Evolutionary conservation across 2,797 vertebrate genomes (phyloP).

Genomic region (Oreochromis mossambicus): DNA sequence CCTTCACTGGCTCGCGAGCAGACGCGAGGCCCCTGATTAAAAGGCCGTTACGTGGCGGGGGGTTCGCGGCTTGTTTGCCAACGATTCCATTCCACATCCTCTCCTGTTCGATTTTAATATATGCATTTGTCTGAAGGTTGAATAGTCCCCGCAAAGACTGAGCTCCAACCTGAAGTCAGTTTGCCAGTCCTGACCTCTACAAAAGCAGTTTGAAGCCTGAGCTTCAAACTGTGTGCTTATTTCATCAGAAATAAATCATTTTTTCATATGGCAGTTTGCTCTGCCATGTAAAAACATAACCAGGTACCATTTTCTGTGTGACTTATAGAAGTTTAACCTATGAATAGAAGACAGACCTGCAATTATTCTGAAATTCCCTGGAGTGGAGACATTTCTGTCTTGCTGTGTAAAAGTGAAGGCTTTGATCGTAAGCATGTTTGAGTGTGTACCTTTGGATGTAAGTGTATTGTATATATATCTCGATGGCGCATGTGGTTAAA

Average conservation of each 20-base stretch:
- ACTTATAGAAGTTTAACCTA: conserved; percentile 2
- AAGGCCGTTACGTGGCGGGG: conserved; percentile 35
- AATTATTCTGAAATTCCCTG: background rate
- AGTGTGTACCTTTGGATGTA: background rate
- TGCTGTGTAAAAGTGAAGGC: background rate
- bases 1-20: conserved; percentile 13
- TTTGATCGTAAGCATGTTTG: background rate
- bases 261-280: background rate
- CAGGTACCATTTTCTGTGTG: background rate
- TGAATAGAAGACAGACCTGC: background rate
- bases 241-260: background rate
- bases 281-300: background rate
- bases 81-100: background rate
- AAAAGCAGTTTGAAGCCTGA: background rate
- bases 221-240: background rate
- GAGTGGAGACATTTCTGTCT: background rate
- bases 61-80: conserved; percentile 24
- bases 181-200: background rate
- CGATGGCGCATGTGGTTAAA: background rate
- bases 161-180: background rate
- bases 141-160: background rate
- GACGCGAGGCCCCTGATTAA: conserved; percentile 60
- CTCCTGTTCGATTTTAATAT: background rate
- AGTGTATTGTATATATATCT: background rate
- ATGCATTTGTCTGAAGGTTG: background rate